Evolutionary conservation across 2,888 invertebrate genomes (phyloP).

Genomic region (Drosophila neutralis): DNA sequence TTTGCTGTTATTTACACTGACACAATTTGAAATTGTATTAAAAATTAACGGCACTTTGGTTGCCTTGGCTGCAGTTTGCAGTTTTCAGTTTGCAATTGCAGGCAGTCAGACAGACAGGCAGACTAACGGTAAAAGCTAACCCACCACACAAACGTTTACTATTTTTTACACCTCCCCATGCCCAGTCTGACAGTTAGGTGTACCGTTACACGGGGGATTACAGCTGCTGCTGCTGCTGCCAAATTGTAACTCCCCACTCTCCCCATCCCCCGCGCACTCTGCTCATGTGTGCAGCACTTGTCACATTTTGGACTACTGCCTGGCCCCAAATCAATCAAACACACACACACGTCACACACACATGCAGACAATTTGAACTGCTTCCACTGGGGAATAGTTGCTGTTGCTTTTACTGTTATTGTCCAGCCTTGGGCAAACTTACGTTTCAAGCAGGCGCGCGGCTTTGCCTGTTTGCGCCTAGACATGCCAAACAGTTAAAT

Average conservation of each 20-base stretch:
- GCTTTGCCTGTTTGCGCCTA: conserved; percentile 90
- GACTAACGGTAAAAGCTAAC: conserved; percentile 26
- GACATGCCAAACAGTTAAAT: conserved; percentile 85
- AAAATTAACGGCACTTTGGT: conserved; percentile 83
- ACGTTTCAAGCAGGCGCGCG: conserved; percentile 89
- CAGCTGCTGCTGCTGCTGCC: conserved; percentile 17
- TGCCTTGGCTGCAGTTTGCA: conserved; percentile 64
- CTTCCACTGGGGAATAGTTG: conserved; percentile 51
- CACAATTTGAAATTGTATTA: conserved; percentile 84
- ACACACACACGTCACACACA: conserved; percentile 48
- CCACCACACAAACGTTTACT: conserved; percentile 22
- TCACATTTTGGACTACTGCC: conserved; percentile 60
- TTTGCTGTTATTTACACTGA: conserved; percentile 79
- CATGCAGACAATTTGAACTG: conserved; percentile 37
- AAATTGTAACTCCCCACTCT: conserved; percentile 4
- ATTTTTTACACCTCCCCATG: conserved; percentile 35
- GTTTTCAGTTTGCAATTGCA: conserved; percentile 30
- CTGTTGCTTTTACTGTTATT: conserved; percentile 13
- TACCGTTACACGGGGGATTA: conserved; percentile 48
- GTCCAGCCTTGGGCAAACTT: conserved; percentile 82
- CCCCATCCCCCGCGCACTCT: background rate
- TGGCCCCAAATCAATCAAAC: conserved; percentile 75
- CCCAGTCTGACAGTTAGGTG: conserved; percentile 70
- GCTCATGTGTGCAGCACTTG: conserved; percentile 53
- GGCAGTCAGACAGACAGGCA: conserved; percentile 5